A percentile compares a stretch with the other conserved stretches of the same genome.
phyloP scores from a whole-genome alignment of 2,797 vertebrate genomes.

The Todus mexicanus region DNA sequence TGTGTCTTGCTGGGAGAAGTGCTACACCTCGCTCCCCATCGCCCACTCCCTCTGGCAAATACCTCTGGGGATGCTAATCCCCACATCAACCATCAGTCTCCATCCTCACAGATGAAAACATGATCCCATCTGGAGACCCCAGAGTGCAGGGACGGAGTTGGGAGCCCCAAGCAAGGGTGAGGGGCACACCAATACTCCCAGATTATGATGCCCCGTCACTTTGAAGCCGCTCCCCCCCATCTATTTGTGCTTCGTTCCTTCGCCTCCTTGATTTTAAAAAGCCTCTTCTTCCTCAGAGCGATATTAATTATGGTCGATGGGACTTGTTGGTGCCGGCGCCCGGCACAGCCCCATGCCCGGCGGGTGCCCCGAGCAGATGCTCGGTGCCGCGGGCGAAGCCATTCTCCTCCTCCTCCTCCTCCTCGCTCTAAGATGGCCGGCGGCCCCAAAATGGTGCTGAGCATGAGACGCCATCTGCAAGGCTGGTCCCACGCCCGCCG shows the following conservation, averaged over 20 bases:
- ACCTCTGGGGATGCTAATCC: background rate
- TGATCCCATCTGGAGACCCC: background rate
- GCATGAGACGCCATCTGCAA: conserved; percentile 50
- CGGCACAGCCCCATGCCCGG: background rate
- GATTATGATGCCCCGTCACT: fast-evolving
- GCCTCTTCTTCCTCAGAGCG: background rate
- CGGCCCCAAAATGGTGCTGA: conserved; percentile 33
- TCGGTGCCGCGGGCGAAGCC: background rate
- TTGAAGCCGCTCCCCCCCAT: too few species aligned
- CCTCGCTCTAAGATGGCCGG: conserved; percentile 27
- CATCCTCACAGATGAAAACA: fast-evolving
- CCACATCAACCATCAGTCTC: fast-evolving
- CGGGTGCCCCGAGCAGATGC: background rate
- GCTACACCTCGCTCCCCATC: background rate
- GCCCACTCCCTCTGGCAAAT: background rate
- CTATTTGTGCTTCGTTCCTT: background rate
- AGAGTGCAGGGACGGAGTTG: fast-evolving
- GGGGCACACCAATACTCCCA: too few species aligned
- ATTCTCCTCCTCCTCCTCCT: background rate
- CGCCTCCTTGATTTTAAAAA: background rate
- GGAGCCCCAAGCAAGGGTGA: fast-evolving
- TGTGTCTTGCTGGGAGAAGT: background rate
- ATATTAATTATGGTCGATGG: fast-evolving
- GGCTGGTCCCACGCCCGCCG: conserved; percentile 45
- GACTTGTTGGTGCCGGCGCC: background rate